phyloP scores from a whole-genome alignment of 1,140 invertebrate genomes.

The Saccostrea glomerata region DNA sequence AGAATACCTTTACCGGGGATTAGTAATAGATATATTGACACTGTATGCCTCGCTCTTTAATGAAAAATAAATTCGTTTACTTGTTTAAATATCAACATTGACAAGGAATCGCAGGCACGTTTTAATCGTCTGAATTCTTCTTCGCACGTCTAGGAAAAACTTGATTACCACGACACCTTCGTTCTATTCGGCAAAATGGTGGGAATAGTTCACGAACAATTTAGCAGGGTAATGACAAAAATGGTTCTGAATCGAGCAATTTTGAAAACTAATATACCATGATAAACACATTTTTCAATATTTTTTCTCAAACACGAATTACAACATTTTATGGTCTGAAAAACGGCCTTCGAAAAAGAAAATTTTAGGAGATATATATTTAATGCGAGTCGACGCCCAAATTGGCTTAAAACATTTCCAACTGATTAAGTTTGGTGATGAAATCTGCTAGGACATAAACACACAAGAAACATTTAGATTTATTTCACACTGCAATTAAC shows the following conservation, averaged over 20 bases:
- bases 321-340: constrained; percentile 21
- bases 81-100: constrained; percentile 25
- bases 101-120: background rate
- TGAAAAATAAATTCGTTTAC: constrained; percentile 34
- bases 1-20: constrained; percentile 25
- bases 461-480: background rate
- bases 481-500: background rate
- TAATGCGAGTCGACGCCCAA: constrained; percentile 9
- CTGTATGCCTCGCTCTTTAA: constrained; percentile 24
- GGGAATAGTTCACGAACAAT: constrained; percentile 8
- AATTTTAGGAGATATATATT: constrained; percentile 11
- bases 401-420: constrained; percentile 11
- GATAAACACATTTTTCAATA: constrained; percentile 37
- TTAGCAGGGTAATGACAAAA: constrained; percentile 38
- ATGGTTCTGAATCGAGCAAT: constrained; percentile 26
- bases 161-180: background rate
- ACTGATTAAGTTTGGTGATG: constrained; percentile 18
- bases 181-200: constrained; percentile 1
- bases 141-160: constrained; percentile 5
- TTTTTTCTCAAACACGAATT: constrained; percentile 24
- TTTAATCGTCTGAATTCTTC: constrained; percentile 16
- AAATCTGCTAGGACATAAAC: background rate
- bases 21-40: constrained; percentile 35
- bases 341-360: constrained; percentile 19
- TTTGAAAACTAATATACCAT: constrained; percentile 35